Conservation (phyloP, 2,113 vertebrate genomes). For the Terrapene triunguis region DNA sequence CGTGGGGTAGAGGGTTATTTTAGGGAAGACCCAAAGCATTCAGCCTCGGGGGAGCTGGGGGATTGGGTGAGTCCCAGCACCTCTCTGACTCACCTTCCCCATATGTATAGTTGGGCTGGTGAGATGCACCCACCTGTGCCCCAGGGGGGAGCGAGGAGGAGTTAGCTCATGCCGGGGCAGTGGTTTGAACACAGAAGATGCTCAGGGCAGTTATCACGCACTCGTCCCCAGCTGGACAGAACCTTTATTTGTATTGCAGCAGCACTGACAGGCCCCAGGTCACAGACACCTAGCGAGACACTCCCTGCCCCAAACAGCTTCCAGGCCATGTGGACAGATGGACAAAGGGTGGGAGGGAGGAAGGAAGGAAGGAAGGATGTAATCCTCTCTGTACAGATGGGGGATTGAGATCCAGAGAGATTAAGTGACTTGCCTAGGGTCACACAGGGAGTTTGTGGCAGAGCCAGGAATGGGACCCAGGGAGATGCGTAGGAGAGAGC, state of each 20-base stretch:
- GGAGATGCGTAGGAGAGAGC: not conserved
- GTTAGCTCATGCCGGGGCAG: not conserved
- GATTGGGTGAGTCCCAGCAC: not conserved
- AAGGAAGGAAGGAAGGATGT: not conserved
- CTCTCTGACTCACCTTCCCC: not conserved
- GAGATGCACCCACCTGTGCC: not conserved
- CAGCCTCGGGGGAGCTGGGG: not conserved
- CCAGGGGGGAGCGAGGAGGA: not conserved
- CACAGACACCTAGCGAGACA: not conserved
- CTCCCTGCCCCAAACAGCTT: not conserved
- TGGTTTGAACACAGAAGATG: too few species aligned
- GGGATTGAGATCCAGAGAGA: not conserved
- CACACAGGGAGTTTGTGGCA: not conserved
- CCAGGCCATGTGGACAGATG: not conserved
- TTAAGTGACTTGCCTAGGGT: not conserved
- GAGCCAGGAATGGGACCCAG: not conserved
- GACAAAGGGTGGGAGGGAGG: not conserved
- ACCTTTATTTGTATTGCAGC: not conserved
- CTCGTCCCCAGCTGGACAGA: not conserved
- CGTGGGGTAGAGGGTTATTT: not conserved
- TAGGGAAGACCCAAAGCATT: not conserved
- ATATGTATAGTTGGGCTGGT: not conserved
- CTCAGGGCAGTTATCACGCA: not conserved
- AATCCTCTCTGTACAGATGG: not conserved
- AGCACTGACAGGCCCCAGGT: not conserved